Conservation (phyloP, 1,140 invertebrate genomes). For the Tribolium castaneum region DNA sequence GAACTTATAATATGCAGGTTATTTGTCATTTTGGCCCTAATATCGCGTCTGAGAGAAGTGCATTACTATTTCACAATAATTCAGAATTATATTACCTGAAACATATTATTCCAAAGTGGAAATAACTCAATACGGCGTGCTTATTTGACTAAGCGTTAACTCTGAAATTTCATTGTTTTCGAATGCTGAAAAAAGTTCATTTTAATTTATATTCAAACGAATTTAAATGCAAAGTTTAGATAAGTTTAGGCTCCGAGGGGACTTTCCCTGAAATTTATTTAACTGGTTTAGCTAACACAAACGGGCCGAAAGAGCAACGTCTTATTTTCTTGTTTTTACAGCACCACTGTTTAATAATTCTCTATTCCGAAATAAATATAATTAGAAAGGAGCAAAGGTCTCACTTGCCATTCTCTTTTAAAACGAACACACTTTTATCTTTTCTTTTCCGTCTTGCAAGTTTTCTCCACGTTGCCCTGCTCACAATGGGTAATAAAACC, state of each 20-base stretch:
- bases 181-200: slow-evolving; percentile 16
- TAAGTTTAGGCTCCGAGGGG: slow-evolving; percentile 36
- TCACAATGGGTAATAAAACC: slow-evolving; percentile 28
- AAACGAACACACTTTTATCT: background rate
- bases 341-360: slow-evolving; percentile 7
- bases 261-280: slow-evolving; percentile 37
- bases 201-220: slow-evolving; percentile 40
- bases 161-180: slow-evolving; percentile 10
- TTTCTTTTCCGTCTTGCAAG: background rate
- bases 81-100: background rate
- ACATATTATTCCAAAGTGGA: background rate
- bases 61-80: background rate
- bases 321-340: background rate
- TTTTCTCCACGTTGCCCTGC: background rate
- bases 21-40: background rate
- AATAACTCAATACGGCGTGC: background rate
- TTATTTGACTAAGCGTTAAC: background rate
- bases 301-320: background rate
- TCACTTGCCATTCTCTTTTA: background rate
- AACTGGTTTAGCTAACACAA: slow-evolving; percentile 17
- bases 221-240: slow-evolving; percentile 38
- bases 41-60: background rate
- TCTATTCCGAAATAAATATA: background rate
- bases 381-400: background rate
- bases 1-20: background rate